A percentile compares a stretch with the other conserved stretches of the same genome.
phyloP scores from a whole-genome alignment of 2,113 vertebrate species.

The Herpetotheres cachinnans region DNA sequence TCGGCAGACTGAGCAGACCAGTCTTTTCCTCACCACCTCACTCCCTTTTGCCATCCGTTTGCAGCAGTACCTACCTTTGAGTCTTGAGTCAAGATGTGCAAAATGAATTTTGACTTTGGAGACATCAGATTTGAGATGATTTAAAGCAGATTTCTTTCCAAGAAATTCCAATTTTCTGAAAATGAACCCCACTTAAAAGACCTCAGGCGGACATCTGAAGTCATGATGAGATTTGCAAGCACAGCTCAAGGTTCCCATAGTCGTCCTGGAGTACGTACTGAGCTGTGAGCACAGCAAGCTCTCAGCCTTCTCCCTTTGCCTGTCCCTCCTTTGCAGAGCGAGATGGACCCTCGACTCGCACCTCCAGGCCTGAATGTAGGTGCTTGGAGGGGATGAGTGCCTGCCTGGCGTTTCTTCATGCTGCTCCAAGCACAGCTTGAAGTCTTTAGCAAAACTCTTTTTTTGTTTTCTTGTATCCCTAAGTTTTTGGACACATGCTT shows the following conservation, averaged over 20 bases:
- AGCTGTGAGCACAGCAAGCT: background rate
- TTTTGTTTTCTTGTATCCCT: background rate
- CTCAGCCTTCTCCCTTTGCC: background rate
- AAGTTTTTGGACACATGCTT: background rate
- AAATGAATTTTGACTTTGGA: background rate
- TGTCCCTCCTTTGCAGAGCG: background rate
- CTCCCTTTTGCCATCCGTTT: background rate
- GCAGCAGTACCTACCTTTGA: background rate
- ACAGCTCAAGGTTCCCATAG: background rate
- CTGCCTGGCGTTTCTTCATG: rapidly evolving
- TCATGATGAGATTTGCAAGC: background rate
- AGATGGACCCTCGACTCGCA: rapidly evolving
- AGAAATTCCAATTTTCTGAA: background rate
- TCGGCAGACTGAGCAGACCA: background rate
- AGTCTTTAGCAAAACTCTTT: background rate
- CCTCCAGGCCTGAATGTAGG: background rate
- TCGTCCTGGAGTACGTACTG: rapidly evolving
- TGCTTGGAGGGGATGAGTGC: background rate
- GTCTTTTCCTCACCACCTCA: background rate
- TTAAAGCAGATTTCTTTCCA: background rate
- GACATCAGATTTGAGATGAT: background rate
- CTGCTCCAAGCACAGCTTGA: background rate
- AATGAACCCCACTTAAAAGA: background rate
- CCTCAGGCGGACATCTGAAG: background rate
- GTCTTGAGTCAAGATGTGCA: background rate